phyloP scores from a whole-genome alignment of 2,888 invertebrate genomes.

The Mesorhabditis sp. region DNA sequence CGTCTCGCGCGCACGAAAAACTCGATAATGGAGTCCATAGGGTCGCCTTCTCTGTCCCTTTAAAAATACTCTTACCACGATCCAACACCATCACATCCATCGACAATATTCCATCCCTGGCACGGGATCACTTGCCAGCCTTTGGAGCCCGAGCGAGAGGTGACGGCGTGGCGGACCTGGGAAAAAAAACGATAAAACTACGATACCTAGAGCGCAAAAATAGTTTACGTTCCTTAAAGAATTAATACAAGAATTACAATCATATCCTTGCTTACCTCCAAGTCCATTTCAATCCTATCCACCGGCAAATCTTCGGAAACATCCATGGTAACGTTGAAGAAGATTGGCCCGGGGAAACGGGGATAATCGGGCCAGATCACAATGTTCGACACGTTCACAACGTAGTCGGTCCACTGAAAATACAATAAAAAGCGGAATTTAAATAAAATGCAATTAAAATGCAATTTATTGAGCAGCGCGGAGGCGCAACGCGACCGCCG shows the following conservation, averaged over 20 bases:
- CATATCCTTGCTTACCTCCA: conserved; percentile 40
- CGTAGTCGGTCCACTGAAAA: conserved; percentile 57
- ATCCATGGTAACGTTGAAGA: conserved; percentile 58
- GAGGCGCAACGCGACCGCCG: background rate
- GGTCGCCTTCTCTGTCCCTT: no score
- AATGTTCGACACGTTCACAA: conserved; percentile 56
- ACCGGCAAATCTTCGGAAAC: conserved; percentile 53
- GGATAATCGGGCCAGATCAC: conserved; percentile 59
- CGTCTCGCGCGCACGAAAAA: no score
- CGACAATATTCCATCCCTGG: conserved; percentile 58
- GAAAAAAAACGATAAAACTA: background rate
- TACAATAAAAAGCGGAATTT: background rate
- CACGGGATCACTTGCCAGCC: conserved; percentile 59
- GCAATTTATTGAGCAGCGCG: no score
- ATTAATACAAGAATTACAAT: no score
- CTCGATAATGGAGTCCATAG: no score
- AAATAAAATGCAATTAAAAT: no score
- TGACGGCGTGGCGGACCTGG: conserved; percentile 54
- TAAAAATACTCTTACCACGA: conserved; percentile 40
- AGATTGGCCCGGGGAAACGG: conserved; percentile 58
- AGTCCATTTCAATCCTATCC: conserved; percentile 57
- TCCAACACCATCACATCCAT: conserved; percentile 58
- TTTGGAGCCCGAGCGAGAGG: conserved; percentile 51
- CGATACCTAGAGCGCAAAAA: no score
- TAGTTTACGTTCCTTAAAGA: no score